Percentiles rank a stretch among this genome's conserved stretches.
Conservation (phyloP, 2,797 vertebrate genomes). For the Hypotaenidia philippensis region DNA sequence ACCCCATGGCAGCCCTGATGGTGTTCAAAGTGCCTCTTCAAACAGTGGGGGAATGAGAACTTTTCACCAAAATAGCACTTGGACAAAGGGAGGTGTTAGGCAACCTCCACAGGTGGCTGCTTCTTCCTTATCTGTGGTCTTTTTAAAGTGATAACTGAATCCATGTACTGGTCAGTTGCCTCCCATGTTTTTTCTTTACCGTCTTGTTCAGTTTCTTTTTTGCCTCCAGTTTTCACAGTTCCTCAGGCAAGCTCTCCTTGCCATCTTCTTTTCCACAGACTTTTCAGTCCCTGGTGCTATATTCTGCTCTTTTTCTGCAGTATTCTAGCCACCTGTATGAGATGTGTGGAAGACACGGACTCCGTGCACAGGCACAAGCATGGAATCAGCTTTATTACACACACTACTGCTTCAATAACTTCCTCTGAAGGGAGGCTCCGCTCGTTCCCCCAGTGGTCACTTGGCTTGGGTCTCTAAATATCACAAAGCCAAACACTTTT, state of each 20-base stretch:
- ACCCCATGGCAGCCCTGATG: background rate
- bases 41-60: background rate
- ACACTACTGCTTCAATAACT: too few species aligned
- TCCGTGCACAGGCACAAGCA: too few species aligned
- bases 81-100: background rate
- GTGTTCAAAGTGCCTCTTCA: background rate
- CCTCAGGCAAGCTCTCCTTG: background rate
- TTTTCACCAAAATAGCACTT: background rate
- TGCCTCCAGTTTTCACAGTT: background rate
- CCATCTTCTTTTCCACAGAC: background rate
- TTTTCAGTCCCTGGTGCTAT: background rate
- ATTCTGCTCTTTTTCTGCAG: background rate
- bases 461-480: too few species aligned
- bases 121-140: background rate
- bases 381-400: too few species aligned
- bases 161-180: background rate
- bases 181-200: background rate
- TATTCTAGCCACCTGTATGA: background rate
- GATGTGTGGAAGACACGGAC: too few species aligned
- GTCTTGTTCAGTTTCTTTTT: background rate
- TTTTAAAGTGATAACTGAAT: background rate
- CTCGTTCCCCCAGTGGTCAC: too few species aligned
- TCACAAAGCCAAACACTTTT: too few species aligned
- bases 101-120: background rate
- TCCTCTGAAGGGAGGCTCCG: too few species aligned